Evolutionary conservation across 2,797 vertebrate genomes (phyloP).

Genomic region (Pristis pectinata): DNA sequence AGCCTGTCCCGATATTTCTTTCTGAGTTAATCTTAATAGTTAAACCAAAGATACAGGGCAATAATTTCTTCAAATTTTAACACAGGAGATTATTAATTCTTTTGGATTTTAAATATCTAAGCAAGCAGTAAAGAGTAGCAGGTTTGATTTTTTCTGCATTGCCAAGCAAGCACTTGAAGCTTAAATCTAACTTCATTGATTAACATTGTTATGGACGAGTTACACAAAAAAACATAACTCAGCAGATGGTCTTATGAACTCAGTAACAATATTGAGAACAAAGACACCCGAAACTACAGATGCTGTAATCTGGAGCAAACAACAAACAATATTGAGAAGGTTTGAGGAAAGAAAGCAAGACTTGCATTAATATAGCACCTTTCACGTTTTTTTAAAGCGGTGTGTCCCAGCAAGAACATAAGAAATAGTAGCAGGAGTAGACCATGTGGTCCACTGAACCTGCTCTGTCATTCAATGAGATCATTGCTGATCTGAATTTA

Average conservation of each 20-base stretch:
- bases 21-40: background rate
- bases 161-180: background rate
- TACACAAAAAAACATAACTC: background rate
- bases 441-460: too few relatives aligned
- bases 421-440: too few relatives aligned
- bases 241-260: background rate
- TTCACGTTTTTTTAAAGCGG: too few relatives aligned
- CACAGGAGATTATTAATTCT: background rate
- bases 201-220: background rate
- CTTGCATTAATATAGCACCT: too few relatives aligned
- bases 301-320: too few relatives aligned
- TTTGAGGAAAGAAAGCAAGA: background rate
- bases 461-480: too few relatives aligned
- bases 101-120: background rate
- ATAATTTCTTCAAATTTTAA: background rate
- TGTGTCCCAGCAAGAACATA: too few relatives aligned
- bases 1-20: too few relatives aligned
- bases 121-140: background rate
- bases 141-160: background rate
- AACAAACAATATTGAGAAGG: background rate
- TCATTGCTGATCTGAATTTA: too few relatives aligned
- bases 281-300: too few relatives aligned
- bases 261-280: background rate
- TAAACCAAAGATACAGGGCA: background rate
- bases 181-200: background rate